Conservation (phyloP, 2,113 vertebrate species). For the Picathartes gymnocephalus region DNA sequence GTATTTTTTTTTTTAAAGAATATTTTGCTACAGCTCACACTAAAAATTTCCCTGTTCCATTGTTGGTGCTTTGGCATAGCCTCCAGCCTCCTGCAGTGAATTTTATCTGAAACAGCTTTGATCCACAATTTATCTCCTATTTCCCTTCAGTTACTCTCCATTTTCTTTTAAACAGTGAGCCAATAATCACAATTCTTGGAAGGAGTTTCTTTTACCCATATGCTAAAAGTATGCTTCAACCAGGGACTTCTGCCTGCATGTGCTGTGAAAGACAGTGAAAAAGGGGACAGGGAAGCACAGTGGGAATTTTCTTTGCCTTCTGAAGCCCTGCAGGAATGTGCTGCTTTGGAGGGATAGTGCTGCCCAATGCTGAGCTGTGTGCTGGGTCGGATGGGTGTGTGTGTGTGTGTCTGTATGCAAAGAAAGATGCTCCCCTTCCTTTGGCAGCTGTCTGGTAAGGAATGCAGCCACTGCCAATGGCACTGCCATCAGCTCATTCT, state of each 20-base stretch:
- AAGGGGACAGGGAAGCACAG: neutral
- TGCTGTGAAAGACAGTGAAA: neutral
- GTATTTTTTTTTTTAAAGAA: neutral
- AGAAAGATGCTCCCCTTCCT: neutral
- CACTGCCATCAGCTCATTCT: neutral
- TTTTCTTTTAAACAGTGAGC: neutral
- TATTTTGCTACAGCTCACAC: neutral
- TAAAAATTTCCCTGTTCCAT: neutral
- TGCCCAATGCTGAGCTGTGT: neutral
- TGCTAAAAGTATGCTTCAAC: neutral
- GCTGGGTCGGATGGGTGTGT: neutral
- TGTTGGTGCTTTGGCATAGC: neutral
- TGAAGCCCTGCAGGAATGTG: neutral
- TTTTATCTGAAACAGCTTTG: neutral
- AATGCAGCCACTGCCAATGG: neutral
- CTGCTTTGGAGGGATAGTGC: neutral
- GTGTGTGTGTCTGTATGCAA: fast-evolving
- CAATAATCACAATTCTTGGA: neutral
- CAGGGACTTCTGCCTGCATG: neutral
- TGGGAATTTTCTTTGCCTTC: neutral
- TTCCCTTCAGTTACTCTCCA: neutral
- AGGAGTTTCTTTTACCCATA: neutral
- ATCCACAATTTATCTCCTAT: neutral
- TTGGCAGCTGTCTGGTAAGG: neutral
- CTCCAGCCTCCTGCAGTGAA: neutral